Evolutionary conservation across 1,140 invertebrate species (phyloP).

Genomic region (Heliconius hermathena): DNA sequence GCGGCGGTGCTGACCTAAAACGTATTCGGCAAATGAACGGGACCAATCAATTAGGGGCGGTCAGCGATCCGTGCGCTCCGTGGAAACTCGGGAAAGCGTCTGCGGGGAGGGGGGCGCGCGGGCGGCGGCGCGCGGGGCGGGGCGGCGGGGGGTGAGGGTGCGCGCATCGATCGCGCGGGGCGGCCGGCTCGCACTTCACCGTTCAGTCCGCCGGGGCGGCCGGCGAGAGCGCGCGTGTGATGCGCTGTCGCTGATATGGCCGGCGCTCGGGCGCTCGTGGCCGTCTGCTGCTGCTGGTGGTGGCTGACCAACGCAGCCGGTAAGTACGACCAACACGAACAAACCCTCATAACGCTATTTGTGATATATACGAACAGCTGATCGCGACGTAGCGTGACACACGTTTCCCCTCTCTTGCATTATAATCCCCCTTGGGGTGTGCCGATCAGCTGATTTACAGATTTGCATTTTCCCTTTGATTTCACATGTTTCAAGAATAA

Average conservation of each 20-base stretch:
- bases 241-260: conserved; percentile 80
- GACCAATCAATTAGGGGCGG: conserved; percentile 80
- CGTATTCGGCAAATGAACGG: conserved; percentile 77
- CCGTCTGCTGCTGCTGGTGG: conserved; percentile 79
- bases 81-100: conserved; percentile 73
- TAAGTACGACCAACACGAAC: conserved; percentile 58
- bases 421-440: conserved; percentile 38
- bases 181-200: conserved; percentile 48
- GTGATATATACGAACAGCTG: conserved; percentile 54
- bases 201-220: conserved; percentile 80
- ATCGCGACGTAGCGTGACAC: conserved; percentile 48
- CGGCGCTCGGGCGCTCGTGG: conserved; percentile 80
- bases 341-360: neutral
- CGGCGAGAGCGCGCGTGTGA: conserved; percentile 78
- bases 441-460: conserved; percentile 50
- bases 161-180: conserved; percentile 76
- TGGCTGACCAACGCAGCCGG: conserved; percentile 79
- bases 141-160: conserved; percentile 60
- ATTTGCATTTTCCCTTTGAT: conserved; percentile 25
- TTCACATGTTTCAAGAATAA: conserved; percentile 38
- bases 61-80: conserved; percentile 78
- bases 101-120: conserved; percentile 45
- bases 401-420: conserved; percentile 51
- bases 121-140: conserved; percentile 30
- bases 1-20: conserved; percentile 79